A percentile compares a stretch with the other conserved stretches of the same genome.
phyloP scores from a whole-genome alignment of 2,888 invertebrate species.

The Drosophila fungiperda region DNA sequence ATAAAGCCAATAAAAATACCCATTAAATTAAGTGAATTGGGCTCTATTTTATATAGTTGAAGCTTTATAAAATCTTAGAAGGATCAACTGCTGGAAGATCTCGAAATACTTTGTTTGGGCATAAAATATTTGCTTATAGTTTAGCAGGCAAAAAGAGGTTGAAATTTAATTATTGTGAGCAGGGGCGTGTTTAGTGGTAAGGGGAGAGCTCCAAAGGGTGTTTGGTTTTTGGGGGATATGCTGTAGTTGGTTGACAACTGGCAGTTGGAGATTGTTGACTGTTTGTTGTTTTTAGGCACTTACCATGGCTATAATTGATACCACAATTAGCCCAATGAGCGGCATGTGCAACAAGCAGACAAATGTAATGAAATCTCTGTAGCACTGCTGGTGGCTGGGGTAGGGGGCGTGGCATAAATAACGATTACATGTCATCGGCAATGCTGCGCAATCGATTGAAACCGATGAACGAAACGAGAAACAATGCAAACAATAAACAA shows the following conservation, averaged over 20 bases:
- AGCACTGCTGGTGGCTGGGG: neutral
- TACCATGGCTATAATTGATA: slow-evolving; percentile 66
- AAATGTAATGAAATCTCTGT: slow-evolving; percentile 55
- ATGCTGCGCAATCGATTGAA: slow-evolving; percentile 56
- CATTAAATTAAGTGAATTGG: neutral
- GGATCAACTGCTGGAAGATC: neutral
- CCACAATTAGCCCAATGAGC: slow-evolving; percentile 67
- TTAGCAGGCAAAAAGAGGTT: slow-evolving; percentile 23
- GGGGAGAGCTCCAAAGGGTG: neutral
- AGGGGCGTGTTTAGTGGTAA: neutral
- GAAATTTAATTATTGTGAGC: slow-evolving; percentile 9
- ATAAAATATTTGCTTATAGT: slow-evolving; percentile 3
- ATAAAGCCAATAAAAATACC: neutral
- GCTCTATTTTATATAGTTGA: neutral
- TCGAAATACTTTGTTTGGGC: neutral
- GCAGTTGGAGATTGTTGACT: slow-evolving; percentile 7
- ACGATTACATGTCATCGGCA: slow-evolving; percentile 62
- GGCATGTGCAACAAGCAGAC: slow-evolving; percentile 41
- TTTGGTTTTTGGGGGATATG: neutral
- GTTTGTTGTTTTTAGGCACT: slow-evolving; percentile 30
- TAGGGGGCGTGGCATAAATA: slow-evolving; percentile 55
- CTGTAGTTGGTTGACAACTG: slow-evolving; percentile 36
- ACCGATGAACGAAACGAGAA: slow-evolving; percentile 21
- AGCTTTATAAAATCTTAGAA: neutral
- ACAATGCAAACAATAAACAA: slow-evolving; percentile 25